Evolutionary conservation across 2,113 vertebrate species (phyloP).

Genomic region (Scopus umbretta): DNA sequence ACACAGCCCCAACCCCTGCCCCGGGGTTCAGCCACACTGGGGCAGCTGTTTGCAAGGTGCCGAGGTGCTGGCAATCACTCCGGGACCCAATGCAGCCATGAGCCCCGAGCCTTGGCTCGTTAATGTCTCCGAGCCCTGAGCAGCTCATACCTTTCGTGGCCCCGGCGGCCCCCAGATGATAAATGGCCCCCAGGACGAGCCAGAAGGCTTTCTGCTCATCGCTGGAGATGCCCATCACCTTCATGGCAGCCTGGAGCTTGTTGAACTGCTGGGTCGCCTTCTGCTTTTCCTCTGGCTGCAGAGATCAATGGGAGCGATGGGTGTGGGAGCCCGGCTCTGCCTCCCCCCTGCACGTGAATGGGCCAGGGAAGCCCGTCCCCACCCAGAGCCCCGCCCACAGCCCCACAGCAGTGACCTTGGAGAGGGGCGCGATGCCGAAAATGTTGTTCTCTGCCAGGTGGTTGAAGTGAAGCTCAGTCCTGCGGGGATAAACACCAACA

Average conservation of each 20-base stretch:
- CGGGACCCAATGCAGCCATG: not conserved
- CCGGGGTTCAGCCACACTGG: not conserved
- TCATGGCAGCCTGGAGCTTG: constrained; percentile 96
- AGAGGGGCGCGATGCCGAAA: constrained; percentile 84
- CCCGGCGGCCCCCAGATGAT: constrained; percentile 91
- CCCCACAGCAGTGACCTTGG: constrained; percentile 75
- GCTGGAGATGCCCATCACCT: constrained; percentile 85
- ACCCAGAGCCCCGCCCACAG: not conserved
- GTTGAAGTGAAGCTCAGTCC: constrained; percentile 96
- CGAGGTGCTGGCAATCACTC: not conserved
- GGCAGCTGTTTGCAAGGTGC: not conserved
- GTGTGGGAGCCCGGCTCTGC: not conserved
- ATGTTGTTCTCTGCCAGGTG: constrained; percentile 91
- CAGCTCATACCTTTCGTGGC: constrained; percentile 87
- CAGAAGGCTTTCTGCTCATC: constrained; percentile 92
- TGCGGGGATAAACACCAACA: constrained; percentile 40
- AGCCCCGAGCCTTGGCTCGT: not conserved
- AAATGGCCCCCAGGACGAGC: constrained; percentile 88
- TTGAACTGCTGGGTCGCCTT: constrained; percentile 89
- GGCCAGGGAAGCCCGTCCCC: not conserved
- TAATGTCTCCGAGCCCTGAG: not conserved
- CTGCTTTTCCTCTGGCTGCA: constrained; percentile 92
- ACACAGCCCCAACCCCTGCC: no score
- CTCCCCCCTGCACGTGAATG: not conserved
- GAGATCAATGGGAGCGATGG: not conserved